Evolutionary conservation across 2,797 vertebrate genomes (phyloP).

Genomic region (Podargus strigoides): DNA sequence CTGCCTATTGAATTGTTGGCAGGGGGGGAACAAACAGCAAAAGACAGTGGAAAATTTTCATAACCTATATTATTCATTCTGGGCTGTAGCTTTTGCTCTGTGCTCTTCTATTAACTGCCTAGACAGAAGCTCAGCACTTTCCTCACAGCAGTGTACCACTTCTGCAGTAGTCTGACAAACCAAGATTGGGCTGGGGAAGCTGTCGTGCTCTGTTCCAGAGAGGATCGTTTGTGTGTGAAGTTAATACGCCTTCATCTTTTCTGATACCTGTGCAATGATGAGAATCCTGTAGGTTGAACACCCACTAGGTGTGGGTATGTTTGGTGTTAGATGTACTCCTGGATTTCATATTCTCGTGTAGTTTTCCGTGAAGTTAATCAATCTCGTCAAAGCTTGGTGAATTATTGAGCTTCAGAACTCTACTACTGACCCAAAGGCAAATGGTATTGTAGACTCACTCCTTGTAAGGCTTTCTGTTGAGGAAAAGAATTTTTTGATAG

Average conservation of each 20-base stretch:
- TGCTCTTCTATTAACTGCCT: background rate
- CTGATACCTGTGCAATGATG: background rate
- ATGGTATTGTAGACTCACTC: background rate
- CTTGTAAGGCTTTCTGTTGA: background rate
- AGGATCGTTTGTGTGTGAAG: background rate
- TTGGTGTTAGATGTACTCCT: background rate
- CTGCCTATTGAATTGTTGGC: background rate
- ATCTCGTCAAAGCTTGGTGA: background rate
- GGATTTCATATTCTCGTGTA: accelerated
- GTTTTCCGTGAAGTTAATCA: background rate
- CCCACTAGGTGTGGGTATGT: background rate
- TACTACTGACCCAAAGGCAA: background rate
- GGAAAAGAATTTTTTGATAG: background rate
- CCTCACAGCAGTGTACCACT: background rate
- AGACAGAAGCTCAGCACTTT: background rate
- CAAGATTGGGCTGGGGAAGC: background rate
- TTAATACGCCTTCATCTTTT: background rate
- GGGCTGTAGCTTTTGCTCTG: background rate
- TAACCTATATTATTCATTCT: background rate
- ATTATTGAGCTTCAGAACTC: background rate
- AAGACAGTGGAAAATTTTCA: background rate
- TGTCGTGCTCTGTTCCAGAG: accelerated
- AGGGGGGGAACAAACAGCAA: background rate
- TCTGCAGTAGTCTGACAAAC: background rate
- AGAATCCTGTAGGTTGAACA: background rate